Evolutionary conservation across 2,113 vertebrate species (phyloP).

Genomic region (Marcusenius ussheri): DNA sequence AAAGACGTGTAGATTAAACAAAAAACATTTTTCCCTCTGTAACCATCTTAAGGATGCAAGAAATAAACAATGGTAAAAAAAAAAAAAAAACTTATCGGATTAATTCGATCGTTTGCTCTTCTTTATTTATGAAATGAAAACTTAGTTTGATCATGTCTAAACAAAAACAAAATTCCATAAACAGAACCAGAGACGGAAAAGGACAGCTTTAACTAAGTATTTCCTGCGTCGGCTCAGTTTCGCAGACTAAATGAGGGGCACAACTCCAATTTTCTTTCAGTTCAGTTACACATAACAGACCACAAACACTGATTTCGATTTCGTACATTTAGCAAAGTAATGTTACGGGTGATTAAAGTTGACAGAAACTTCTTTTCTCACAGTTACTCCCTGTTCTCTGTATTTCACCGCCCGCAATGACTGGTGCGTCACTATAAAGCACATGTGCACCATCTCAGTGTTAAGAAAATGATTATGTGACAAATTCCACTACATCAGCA

Average conservation of each 20-base stretch:
- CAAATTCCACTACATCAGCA: neutral
- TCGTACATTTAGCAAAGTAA: neutral
- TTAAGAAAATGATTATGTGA: neutral
- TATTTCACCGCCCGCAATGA: neutral
- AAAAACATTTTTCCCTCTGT: neutral
- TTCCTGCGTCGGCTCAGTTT: neutral
- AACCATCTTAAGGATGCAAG: neutral
- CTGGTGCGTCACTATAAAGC: neutral
- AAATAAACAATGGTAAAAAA: neutral
- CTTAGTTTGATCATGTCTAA: neutral
- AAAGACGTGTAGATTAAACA: neutral
- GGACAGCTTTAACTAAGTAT: neutral
- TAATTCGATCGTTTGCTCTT: neutral
- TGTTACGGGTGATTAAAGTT: neutral
- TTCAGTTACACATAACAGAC: neutral
- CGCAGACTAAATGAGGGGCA: neutral
- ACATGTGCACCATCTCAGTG: neutral
- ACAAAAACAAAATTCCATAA: neutral
- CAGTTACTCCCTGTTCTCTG: neutral
- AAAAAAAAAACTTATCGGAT: neutral
- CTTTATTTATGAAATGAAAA: neutral
- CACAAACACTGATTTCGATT: neutral
- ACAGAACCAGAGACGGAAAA: neutral
- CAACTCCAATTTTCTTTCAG: neutral
- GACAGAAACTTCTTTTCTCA: neutral